Conservation (phyloP, 2,888 invertebrate genomes). For the Catocala nupta region DNA sequence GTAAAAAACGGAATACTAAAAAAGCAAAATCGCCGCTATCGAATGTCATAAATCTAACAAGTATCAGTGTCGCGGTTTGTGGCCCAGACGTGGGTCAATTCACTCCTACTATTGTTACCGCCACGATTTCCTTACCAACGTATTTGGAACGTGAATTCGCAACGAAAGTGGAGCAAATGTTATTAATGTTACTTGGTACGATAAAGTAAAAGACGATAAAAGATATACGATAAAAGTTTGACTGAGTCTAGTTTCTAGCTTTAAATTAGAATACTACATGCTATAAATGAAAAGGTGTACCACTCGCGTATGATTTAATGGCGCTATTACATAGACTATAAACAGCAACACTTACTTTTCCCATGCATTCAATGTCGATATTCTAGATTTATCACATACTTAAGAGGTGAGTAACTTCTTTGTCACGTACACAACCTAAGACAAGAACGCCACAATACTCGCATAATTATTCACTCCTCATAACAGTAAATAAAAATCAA, state of each 20-base stretch:
- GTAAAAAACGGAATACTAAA: conserved; percentile 4
- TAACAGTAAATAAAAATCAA: conserved; percentile 13
- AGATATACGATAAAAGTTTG: too few relatives aligned
- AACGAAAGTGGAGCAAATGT: conserved; percentile 35
- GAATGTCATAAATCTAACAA: conserved; percentile 38
- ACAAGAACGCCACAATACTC: neutral
- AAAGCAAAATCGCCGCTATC: conserved; percentile 35
- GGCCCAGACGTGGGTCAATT: conserved; percentile 42
- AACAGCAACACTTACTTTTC: too few relatives aligned
- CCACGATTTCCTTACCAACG: conserved; percentile 35
- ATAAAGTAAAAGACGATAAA: too few relatives aligned
- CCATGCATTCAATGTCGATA: neutral
- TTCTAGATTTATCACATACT: neutral
- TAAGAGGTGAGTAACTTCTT: conserved; percentile 2
- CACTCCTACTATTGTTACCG: conserved; percentile 38
- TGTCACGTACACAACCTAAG: neutral
- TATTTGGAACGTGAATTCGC: conserved; percentile 41
- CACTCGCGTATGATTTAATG: too few relatives aligned
- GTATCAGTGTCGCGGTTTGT: conserved; percentile 47
- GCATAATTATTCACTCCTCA: conserved; percentile 1
- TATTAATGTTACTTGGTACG: conserved; percentile 15
- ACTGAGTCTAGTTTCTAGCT: neutral
- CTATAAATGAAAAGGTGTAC: neutral
- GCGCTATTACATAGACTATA: too few relatives aligned
- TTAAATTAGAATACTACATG: neutral